These are phyloP conservation scores for Campylomormyrus tamandua DNA, from an alignment of 2,113 vertebrate genomes.

Conservation along the genomic window DNA sequence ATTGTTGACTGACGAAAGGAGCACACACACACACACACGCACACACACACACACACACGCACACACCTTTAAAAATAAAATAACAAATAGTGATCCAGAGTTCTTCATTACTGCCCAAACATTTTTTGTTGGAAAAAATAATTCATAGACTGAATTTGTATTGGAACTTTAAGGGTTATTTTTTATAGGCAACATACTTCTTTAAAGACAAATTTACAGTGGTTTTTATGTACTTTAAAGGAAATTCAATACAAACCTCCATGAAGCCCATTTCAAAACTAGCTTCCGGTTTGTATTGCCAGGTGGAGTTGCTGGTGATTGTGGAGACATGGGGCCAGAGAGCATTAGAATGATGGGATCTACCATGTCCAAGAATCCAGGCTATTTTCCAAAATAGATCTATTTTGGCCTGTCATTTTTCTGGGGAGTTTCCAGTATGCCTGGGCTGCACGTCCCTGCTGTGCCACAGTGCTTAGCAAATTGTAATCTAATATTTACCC, in stretches of 20 bases:
- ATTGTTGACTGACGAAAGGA: neutral
- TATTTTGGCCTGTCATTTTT: neutral
- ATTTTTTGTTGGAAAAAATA: too few species aligned
- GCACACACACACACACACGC: too few species aligned
- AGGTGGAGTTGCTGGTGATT: neutral
- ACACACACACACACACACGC: too few species aligned
- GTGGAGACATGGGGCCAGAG: neutral
- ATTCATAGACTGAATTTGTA: neutral
- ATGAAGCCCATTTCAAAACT: neutral
- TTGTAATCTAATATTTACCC: conserved; percentile 23
- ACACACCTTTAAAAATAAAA: too few species aligned
- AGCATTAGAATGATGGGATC: neutral
- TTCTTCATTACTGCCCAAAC: neutral
- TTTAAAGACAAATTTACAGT: conserved; percentile 17
- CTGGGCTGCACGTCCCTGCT: neutral
- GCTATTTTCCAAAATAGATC: neutral
- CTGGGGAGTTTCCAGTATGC: neutral
- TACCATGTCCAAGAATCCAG: neutral
- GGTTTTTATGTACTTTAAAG: conserved; percentile 24
- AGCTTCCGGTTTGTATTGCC: neutral
- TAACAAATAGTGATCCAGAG: too few species aligned
- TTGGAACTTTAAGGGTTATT: conserved; percentile 12
- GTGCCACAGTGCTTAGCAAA: neutral
- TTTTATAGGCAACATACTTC: conserved; percentile 26
- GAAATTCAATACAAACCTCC: conserved; percentile 28